Percentiles rank a stretch among this genome's conserved stretches.
Evolutionary conservation across 2,113 vertebrate species (phyloP).

Genomic region (Pungitius pungitius): DNA sequence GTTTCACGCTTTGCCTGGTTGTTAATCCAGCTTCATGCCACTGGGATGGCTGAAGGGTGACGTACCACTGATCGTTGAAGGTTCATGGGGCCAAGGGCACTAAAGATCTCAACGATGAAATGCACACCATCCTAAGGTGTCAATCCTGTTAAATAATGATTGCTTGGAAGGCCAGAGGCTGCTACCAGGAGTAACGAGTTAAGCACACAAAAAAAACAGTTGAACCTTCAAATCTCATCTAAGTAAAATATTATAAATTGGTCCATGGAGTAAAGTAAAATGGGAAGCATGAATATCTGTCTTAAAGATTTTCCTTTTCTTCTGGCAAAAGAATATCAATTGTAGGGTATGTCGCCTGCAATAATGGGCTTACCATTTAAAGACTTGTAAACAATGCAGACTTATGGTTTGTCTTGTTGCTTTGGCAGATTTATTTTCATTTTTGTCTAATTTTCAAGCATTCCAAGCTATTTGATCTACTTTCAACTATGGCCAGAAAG

Average conservation of each 20-base stretch:
- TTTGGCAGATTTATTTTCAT: constrained; percentile 49
- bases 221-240: constrained; percentile 6
- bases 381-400: constrained; percentile 31
- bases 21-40: constrained; percentile 6
- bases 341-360: background rate
- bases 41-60: constrained; percentile 76
- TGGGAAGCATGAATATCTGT: background rate
- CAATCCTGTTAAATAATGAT: constrained; percentile 76
- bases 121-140: constrained; percentile 77
- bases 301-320: background rate
- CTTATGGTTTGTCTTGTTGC: constrained; percentile 51
- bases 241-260: background rate
- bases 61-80: constrained; percentile 70
- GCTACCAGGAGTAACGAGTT: constrained; percentile 10
- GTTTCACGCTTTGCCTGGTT: background rate
- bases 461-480: constrained; percentile 58
- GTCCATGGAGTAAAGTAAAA: constrained; percentile 11
- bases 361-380: constrained; percentile 35
- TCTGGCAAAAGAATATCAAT: background rate
- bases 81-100: constrained; percentile 75
- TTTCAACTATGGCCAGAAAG: constrained; percentile 79
- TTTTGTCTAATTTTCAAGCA: constrained; percentile 64
- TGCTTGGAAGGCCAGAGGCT: constrained; percentile 38
- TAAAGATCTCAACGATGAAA: constrained; percentile 81
- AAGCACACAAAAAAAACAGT: constrained; percentile 10